phyloP scores from a whole-genome alignment of 2,888 invertebrate genomes.

The Tholera decimalis region DNA sequence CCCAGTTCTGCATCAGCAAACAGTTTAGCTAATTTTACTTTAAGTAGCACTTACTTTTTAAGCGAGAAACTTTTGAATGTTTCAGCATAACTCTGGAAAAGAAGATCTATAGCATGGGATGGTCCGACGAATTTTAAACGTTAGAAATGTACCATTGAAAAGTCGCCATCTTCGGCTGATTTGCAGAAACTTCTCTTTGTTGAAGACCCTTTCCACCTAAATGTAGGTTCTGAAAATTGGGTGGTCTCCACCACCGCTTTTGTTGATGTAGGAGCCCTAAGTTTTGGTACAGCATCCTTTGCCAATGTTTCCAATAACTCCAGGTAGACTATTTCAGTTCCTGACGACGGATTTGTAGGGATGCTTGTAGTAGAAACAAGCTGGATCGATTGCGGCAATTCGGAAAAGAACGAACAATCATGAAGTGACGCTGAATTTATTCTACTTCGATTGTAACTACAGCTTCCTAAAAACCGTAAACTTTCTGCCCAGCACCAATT shows the following conservation, averaged over 20 bases:
- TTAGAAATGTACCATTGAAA: not conserved
- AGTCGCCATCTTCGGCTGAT: constrained; percentile 7
- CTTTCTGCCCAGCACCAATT: constrained; percentile 44
- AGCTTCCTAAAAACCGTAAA: constrained; percentile 35
- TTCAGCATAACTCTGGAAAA: constrained; percentile 49
- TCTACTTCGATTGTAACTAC: not conserved
- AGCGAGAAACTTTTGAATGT: constrained; percentile 43
- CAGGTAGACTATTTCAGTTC: not conserved
- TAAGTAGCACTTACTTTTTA: constrained; percentile 33
- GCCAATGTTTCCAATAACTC: not conserved
- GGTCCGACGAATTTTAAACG: not conserved
- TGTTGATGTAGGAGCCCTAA: not conserved
- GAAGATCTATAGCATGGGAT: constrained; percentile 26
- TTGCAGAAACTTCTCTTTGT: not conserved
- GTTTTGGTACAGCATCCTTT: not conserved
- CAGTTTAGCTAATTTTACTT: constrained; percentile 38
- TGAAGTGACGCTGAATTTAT: constrained; percentile 12
- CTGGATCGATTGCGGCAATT: not conserved
- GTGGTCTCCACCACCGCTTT: not conserved
- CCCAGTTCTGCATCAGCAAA: constrained; percentile 50
- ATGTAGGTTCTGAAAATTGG: not conserved
- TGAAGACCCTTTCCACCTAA: constrained; percentile 6
- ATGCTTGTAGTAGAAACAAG: not conserved
- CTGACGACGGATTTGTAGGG: not conserved
- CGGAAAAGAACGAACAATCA: not conserved